Evolutionary conservation across 2,888 invertebrate genomes (phyloP), one percentile per base, ranked within the genome.

Genomic region (Cantharis nigra): DNA sequence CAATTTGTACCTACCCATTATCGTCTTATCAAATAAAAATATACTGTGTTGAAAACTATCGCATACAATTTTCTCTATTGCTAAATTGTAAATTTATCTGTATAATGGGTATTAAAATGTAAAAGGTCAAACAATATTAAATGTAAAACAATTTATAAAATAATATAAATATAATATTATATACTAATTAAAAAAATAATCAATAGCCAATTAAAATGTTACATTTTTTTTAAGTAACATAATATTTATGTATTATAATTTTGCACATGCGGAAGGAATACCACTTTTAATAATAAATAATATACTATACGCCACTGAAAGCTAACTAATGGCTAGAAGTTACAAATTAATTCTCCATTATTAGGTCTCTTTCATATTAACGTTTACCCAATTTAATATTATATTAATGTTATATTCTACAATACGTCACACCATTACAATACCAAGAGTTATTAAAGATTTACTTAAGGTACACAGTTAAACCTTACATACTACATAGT

Each of bases 1-100:
- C 78, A 81, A 67, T 67, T 67, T 23, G 13, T 67, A 67, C 65
- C 65, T 23, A 67, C 65, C 20, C 65, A 67, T 67, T 67, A 67
- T 67, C 26, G 65, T 26, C 65, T 67, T 67, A 67, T 67, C 65
- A 67, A 23, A 26, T 23, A 67, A 26, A 67, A 67, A 67, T 23
- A 23, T 14, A 67, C 26, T 23, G 65, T 23, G 26, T 67, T 67
- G 26, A 20, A 26, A 67, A 67, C 20, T 67, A 67, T 67, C 20
- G 26, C 20, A 23, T 67, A 23, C 65, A 23, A 20, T 67, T 23
- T 26, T n/a, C 23, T 67, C 13, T n/a, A 67, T 26, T n/a, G 65
- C 65, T 67, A 67, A 67, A 67, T 67, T 67, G 14, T 67, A 23
- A 67, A 67, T 26, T 23, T 26, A 23, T 67, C 65, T 67, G 49